These are phyloP conservation scores for Beroe forskalii DNA, from an alignment of 37 sponge, comb jelly and placozoan species.

Conservation along the genomic window DNA sequence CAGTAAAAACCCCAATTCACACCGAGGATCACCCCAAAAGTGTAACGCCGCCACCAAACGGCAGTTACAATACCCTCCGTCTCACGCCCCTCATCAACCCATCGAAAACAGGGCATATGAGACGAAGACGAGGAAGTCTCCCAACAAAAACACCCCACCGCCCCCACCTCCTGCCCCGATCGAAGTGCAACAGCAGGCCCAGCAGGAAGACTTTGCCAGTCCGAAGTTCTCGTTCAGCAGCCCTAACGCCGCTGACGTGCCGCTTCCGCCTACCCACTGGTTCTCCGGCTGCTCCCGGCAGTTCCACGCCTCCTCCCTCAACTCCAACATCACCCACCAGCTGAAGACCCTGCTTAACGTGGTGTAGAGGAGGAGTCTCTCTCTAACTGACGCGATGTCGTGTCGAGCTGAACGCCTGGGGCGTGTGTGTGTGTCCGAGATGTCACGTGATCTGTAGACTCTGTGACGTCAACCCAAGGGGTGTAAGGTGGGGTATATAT, in stretches of 20 bases:
- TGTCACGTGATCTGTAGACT: too few relatives aligned
- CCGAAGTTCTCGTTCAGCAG: constrained; percentile 58
- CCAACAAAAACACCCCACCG: constrained; percentile 24
- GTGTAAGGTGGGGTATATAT: too few relatives aligned
- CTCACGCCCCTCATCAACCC: not conserved
- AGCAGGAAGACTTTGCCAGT: constrained; percentile 15
- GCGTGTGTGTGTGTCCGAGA: too few relatives aligned
- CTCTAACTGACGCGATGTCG: not conserved
- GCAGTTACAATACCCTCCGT: constrained; percentile 1
- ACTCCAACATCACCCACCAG: constrained; percentile 40
- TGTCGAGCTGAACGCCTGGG: too few relatives aligned
- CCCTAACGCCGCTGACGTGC: constrained; percentile 48
- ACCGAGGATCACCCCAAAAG: constrained; percentile 28
- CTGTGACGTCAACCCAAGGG: too few relatives aligned
- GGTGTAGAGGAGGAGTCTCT: not conserved
- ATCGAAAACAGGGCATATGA: not conserved
- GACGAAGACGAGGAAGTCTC: not conserved
- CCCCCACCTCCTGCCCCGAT: not conserved
- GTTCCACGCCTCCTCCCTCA: not conserved
- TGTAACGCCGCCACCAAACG: not conserved
- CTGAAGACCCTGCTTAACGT: constrained; percentile 42
- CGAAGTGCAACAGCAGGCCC: not conserved
- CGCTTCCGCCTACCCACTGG: constrained; percentile 61
- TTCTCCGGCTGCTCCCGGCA: constrained; percentile 26
- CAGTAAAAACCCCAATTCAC: constrained; percentile 10